phyloP scores from a whole-genome alignment of 2,888 invertebrate genomes.

The Choristoneura rosaceana region DNA sequence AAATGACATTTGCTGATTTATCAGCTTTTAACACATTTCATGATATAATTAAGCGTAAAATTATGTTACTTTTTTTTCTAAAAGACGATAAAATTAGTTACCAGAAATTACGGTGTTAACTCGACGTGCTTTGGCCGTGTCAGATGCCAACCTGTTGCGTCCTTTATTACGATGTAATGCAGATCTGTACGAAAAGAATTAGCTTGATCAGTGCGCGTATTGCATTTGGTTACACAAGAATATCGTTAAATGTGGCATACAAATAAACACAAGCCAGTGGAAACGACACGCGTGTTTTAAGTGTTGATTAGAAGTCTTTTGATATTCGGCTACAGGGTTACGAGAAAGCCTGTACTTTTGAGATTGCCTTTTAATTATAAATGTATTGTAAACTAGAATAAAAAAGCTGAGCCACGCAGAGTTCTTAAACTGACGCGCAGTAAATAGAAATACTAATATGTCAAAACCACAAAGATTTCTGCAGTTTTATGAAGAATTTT shows the following conservation, averaged over 20 bases:
- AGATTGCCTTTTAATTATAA: constrained; percentile 28
- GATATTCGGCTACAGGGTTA: constrained; percentile 34
- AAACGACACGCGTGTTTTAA: not conserved
- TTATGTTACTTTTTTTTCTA: no score
- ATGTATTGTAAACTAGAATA: constrained; percentile 3
- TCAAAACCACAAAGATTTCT: not conserved
- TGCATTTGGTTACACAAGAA: not conserved
- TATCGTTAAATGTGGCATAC: not conserved
- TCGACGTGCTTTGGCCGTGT: no score
- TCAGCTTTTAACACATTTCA: not conserved
- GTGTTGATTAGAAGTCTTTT: not conserved
- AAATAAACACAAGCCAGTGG: not conserved
- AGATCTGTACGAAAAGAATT: not conserved
- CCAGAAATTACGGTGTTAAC: no score
- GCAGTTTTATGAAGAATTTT: not conserved
- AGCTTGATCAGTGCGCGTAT: not conserved
- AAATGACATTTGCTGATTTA: not conserved
- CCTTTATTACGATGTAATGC: not conserved
- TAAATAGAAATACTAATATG: not conserved
- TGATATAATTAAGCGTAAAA: not conserved
- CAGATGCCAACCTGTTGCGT: no score
- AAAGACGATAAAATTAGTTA: no score
- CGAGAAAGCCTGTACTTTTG: constrained; percentile 9
- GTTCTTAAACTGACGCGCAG: not conserved
- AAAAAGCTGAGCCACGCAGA: not conserved